These are phyloP conservation scores for Spea multiplicata DNA, from an alignment of 2,113 vertebrate genomes.

Conservation along the genomic window DNA sequence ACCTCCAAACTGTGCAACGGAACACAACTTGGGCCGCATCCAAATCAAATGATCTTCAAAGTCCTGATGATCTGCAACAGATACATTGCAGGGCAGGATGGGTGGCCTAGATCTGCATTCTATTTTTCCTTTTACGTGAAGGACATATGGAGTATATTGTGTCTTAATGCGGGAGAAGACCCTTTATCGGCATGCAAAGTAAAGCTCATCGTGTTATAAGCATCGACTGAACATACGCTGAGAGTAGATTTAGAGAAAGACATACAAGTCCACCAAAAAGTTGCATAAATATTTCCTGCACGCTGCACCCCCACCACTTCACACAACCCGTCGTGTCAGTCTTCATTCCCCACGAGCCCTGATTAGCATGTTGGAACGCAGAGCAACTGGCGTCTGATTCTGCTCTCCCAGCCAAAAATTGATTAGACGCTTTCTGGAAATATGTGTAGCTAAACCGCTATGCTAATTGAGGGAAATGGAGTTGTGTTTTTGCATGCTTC, in stretches of 20 bases:
- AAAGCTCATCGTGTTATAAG: no score
- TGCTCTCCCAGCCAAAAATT: slow-evolving; percentile 47
- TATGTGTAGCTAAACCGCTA: slow-evolving; percentile 49
- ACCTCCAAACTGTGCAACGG: background rate
- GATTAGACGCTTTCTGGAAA: slow-evolving; percentile 49
- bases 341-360: slow-evolving; percentile 44
- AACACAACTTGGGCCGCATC: background rate
- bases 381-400: slow-evolving; percentile 47
- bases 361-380: slow-evolving; percentile 47
- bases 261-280: no score
- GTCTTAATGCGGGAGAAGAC: background rate
- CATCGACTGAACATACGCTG: no score
- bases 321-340: slow-evolving; percentile 35
- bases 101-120: background rate
- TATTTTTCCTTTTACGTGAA: background rate
- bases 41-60: background rate
- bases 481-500: slow-evolving; percentile 49
- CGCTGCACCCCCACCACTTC: slow-evolving; percentile 7
- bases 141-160: background rate
- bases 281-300: slow-evolving; percentile 8
- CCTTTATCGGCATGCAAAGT: no score
- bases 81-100: background rate
- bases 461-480: slow-evolving; percentile 49
- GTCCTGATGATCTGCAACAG: background rate
- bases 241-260: no score